These are phyloP conservation scores for Palloptera scutellata DNA, from an alignment of 2,888 invertebrate genomes.

Conservation along the genomic window DNA sequence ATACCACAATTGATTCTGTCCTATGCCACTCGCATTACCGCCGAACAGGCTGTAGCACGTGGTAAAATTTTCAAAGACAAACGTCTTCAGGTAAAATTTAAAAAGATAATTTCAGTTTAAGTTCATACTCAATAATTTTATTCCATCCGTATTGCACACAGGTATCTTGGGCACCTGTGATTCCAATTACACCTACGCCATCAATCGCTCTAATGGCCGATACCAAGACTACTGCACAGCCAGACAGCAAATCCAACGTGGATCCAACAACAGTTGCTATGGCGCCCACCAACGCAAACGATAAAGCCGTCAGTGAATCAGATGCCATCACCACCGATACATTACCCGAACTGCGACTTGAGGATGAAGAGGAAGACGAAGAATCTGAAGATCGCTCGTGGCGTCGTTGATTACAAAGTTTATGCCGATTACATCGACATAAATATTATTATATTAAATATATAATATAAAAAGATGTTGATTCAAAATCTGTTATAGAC, in stretches of 20 bases:
- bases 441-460: no score
- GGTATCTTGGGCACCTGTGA: constrained; percentile 59
- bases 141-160: constrained; percentile 22
- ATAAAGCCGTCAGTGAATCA: constrained; percentile 50
- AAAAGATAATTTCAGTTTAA: not conserved
- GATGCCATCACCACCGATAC: constrained; percentile 51
- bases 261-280: constrained; percentile 23
- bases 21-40: constrained; percentile 62
- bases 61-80: constrained; percentile 74
- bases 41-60: constrained; percentile 63
- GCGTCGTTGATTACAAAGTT: constrained; percentile 76
- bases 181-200: constrained; percentile 39
- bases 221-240: constrained; percentile 22
- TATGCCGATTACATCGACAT: not conserved
- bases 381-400: constrained; percentile 86
- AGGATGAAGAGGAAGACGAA: constrained; percentile 87
- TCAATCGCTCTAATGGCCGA: constrained; percentile 36
- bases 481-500: no score
- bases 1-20: constrained; percentile 69
- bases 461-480: no score
- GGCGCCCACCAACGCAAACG: constrained; percentile 31
- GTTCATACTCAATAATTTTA: not conserved
- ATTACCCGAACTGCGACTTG: constrained; percentile 74
- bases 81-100: constrained; percentile 74
- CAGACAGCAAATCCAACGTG: constrained; percentile 8